phyloP scores from a whole-genome alignment of 2,113 vertebrate species.

The Malurus melanocephalus region DNA sequence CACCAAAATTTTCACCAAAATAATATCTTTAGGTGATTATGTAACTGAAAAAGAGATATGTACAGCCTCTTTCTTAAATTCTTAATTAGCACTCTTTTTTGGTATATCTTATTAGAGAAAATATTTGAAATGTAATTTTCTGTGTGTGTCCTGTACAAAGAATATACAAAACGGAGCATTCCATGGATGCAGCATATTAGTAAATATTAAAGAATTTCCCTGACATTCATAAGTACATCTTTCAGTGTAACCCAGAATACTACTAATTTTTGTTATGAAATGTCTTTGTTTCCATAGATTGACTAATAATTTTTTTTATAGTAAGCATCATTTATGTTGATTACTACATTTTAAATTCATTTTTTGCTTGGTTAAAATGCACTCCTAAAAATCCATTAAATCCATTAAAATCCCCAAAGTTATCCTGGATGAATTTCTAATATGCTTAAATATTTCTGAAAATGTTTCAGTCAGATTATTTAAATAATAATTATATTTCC shows the following conservation, averaged over 20 bases:
- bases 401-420: not conserved
- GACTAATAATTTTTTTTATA: not conserved
- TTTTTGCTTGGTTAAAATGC: not conserved
- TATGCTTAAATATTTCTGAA: not conserved
- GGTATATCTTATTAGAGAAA: not conserved
- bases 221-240: not conserved
- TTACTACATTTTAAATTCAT: not conserved
- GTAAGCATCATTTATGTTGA: not conserved
- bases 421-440: not conserved
- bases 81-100: not conserved
- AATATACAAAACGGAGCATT: not conserved
- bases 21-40: not conserved
- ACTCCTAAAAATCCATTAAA: not conserved
- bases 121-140: not conserved
- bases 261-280: not conserved
- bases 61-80: not conserved
- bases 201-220: not conserved
- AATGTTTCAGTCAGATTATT: not conserved
- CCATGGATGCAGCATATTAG: not conserved
- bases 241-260: not conserved
- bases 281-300: not conserved
- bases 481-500: slow-evolving; percentile 10
- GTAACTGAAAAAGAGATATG: not conserved
- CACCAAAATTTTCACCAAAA: not conserved
- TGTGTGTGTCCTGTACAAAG: not conserved